Conservation (phyloP, 2,888 invertebrate species). For the Abrostola triplasia region DNA sequence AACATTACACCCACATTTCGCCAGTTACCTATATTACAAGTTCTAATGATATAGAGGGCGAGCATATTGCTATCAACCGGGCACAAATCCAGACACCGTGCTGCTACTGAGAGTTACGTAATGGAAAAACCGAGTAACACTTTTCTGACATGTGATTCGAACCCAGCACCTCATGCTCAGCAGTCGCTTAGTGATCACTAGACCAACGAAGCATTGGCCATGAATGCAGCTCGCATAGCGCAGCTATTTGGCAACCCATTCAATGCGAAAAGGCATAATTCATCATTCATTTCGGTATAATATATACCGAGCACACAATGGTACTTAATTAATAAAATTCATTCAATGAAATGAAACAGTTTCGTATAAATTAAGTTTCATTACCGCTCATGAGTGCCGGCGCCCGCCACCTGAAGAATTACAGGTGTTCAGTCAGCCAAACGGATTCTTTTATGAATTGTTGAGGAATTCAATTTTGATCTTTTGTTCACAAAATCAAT, state of each 20-base stretch:
- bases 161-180: no score
- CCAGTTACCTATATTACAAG: no score
- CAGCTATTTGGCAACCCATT: not conserved
- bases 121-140: no score
- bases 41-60: no score
- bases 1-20: no score
- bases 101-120: no score
- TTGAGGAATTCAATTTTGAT: not conserved
- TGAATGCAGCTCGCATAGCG: no score
- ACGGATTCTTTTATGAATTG: slow-evolving; percentile 1
- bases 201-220: no score
- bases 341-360: slow-evolving; percentile 7
- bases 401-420: not conserved
- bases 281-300: not conserved
- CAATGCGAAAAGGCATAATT: not conserved
- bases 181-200: no score
- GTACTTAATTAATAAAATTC: slow-evolving; percentile 5
- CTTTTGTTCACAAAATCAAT: not conserved
- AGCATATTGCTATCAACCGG: no score
- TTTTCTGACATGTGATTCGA: no score
- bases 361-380: slow-evolving; percentile 17
- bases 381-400: slow-evolving; percentile 6
- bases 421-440: slow-evolving; percentile 5
- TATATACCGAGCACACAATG: not conserved
- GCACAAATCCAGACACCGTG: no score